These are phyloP conservation scores for Pelosia muscerda DNA, from an alignment of 2,888 invertebrate genomes.

Conservation along the genomic window DNA sequence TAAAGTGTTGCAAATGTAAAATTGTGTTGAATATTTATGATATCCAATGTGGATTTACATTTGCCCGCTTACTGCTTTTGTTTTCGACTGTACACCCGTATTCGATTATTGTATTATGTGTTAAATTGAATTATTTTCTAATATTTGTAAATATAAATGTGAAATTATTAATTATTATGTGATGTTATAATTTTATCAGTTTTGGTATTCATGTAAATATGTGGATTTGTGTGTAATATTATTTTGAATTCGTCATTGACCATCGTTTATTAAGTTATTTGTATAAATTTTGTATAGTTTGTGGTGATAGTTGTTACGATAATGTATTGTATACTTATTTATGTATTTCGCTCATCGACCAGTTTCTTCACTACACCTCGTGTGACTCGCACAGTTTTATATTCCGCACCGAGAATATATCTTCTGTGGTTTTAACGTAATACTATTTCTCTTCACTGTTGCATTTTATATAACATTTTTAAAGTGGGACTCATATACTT, in stretches of 20 bases:
- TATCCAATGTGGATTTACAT: slow-evolving; percentile 23
- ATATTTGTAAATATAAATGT: slow-evolving; percentile 76
- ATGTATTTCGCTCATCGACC: slow-evolving; percentile 66
- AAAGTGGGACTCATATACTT: slow-evolving; percentile 27
- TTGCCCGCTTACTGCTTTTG: slow-evolving; percentile 30
- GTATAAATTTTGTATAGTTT: slow-evolving; percentile 67
- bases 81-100: slow-evolving; percentile 33
- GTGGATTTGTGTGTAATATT: slow-evolving; percentile 77
- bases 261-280: slow-evolving; percentile 75
- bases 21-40: slow-evolving; percentile 20
- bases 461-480: slow-evolving; percentile 50
- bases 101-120: slow-evolving; percentile 45
- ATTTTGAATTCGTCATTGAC: slow-evolving; percentile 68
- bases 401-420: slow-evolving; percentile 60
- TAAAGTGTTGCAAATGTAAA: slow-evolving; percentile 9
- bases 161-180: slow-evolving; percentile 67
- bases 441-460: slow-evolving; percentile 50
- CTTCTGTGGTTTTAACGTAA: slow-evolving; percentile 56
- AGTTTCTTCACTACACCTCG: slow-evolving; percentile 48
- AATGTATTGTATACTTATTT: slow-evolving; percentile 64
- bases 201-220: slow-evolving; percentile 78
- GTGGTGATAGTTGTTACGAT: slow-evolving; percentile 32
- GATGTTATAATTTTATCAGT: slow-evolving; percentile 73
- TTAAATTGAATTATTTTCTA: slow-evolving; percentile 52
- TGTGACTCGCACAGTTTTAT: slow-evolving; percentile 61